Percentiles rank a stretch among this genome's conserved stretches.
Evolutionary conservation across 2,797 vertebrate species (phyloP).

Genomic region (Oreortyx pictus): DNA sequence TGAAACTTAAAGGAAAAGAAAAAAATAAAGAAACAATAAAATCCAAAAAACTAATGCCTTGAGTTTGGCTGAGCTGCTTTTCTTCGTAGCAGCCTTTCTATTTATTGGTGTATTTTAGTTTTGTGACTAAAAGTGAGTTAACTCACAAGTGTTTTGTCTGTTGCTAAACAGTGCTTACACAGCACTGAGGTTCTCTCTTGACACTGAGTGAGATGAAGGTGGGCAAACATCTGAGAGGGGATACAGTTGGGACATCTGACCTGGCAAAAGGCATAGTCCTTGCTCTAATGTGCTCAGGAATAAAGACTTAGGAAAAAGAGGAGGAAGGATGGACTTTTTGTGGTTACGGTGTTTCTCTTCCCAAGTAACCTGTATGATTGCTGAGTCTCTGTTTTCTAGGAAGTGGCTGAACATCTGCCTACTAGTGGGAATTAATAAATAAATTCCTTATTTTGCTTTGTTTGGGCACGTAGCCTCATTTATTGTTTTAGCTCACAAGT

Average conservation of each 20-base stretch:
- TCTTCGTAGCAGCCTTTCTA: background rate
- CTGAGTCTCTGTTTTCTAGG: background rate
- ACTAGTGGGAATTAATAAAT: background rate
- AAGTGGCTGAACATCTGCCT: background rate
- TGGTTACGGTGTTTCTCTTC: background rate
- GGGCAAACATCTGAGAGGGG: background rate
- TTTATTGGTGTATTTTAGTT: background rate
- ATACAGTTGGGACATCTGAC: background rate
- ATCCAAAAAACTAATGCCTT: background rate
- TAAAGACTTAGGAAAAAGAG: background rate
- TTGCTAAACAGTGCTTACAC: background rate
- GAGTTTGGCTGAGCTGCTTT: background rate
- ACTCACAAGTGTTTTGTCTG: background rate
- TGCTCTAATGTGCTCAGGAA: background rate
- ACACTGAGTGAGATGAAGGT: fast-evolving
- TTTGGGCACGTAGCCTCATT: background rate
- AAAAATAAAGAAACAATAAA: fast-evolving
- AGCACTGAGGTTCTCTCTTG: background rate
- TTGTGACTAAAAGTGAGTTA: background rate
- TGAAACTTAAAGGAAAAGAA: background rate
- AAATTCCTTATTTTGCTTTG: background rate
- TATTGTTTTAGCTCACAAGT: background rate
- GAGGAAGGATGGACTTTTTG: background rate
- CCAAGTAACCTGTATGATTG: background rate
- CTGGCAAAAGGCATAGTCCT: background rate